Evolutionary conservation across 2,113 vertebrate genomes (phyloP).

Genomic region (Zosterops lateralis): DNA sequence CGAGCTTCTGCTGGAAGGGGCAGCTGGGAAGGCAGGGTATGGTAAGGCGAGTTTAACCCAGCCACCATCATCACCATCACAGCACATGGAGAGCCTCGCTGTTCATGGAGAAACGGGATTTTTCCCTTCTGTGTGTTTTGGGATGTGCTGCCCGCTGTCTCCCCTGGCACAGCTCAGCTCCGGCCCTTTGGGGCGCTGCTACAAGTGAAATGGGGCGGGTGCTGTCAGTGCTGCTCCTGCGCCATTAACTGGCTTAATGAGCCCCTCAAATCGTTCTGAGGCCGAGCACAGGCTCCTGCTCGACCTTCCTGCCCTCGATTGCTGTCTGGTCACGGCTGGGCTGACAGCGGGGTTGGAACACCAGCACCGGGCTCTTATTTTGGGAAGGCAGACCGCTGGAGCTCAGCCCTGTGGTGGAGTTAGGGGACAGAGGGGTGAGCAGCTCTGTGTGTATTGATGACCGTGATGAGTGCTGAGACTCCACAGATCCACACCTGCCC

Average conservation of each 20-base stretch:
- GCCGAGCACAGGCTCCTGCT: neutral
- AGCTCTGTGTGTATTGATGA: accelerated
- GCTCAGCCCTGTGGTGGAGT: accelerated
- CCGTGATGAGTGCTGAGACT: neutral
- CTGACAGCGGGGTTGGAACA: accelerated
- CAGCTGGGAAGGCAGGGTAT: neutral
- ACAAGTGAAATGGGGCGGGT: accelerated
- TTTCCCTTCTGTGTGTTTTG: neutral
- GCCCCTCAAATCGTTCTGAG: neutral
- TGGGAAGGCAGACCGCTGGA: neutral
- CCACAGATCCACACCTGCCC: accelerated
- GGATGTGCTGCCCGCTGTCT: neutral
- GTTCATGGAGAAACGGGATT: accelerated
- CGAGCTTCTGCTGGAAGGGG: accelerated
- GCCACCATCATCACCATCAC: neutral
- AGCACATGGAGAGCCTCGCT: accelerated
- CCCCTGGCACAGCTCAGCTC: accelerated
- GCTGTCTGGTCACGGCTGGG: accelerated
- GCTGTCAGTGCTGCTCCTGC: neutral
- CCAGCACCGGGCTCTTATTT: accelerated
- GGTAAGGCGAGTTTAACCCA: neutral
- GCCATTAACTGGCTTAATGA: neutral
- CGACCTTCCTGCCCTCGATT: neutral
- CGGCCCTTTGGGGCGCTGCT: accelerated
- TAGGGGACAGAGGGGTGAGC: neutral